Base-by-base conservation (phyloP, 1,140 invertebrate genomes). In the Drosophila nigrodunni region DNA sequence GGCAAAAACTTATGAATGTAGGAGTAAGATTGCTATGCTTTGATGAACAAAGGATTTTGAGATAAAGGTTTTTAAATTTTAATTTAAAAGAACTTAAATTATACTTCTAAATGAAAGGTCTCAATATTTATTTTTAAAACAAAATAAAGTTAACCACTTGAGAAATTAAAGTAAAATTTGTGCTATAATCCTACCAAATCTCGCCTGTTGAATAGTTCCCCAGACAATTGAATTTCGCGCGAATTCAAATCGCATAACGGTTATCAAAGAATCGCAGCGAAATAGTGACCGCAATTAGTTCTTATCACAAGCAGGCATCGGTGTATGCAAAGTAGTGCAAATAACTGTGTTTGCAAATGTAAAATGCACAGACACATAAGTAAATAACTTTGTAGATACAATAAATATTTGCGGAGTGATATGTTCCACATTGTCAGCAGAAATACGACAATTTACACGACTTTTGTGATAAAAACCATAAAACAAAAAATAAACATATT, bases 401-500 rank as follows among this genome's bases (percentile, higher is more conserved):
- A 55, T 39, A 39, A 39, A 55, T 39, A 55, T 39, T 55, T 55
- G 10, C 35, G 8, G 18, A 49, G 50, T 13, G 50, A 52, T 52
- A 52, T 52, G 50, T 52, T 52, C 11, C 15, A 52, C 50, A 13
- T 61, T 49, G 59, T 61, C 43, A 60, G 25, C 41, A 46, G 46
- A 21, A 60, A 60, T 60, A 25, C 35, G 58, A 30, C 30, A 30
- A 30, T 34, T 46, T 46, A 60, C 58, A 46, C 44, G 46, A 49
- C 59, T 39, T 37, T 13, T 55, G 15, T 15, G 52, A 39, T 59
- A 35, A 11, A 15, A 46, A 15, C 37, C 39, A 11, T 30, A 30
- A 30, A 30, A 30, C 25, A 30, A 30, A 30, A 30, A 30, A 30
- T 30, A 5, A 30, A 35, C 6, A n/a, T 30, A 47, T 61, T 49